phyloP scores from a whole-genome alignment of 2,888 invertebrate species.

The Podabrus alpinus region DNA sequence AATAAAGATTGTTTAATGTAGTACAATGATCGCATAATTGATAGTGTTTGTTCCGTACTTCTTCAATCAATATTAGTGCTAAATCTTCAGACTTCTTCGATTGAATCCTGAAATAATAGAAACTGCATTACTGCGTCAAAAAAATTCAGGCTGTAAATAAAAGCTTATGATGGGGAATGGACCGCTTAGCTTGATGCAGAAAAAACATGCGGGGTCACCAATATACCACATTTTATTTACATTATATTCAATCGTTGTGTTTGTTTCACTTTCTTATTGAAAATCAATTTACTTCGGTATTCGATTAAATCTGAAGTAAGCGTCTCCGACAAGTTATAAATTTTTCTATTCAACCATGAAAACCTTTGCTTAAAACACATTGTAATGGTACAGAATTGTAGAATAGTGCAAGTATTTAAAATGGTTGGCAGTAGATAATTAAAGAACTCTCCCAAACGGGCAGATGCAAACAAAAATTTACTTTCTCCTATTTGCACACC shows the following conservation, averaged over 20 bases:
- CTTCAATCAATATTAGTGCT: not conserved
- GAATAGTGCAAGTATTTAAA: not conserved
- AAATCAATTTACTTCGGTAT: not conserved
- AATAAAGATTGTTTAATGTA: constrained; percentile 1
- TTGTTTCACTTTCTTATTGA: not conserved
- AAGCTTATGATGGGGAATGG: no score
- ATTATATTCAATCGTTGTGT: not conserved
- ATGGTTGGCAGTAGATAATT: not conserved
- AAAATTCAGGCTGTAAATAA: not conserved
- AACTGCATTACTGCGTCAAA: not conserved
- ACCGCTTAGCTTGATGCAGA: no score
- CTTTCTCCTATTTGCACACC: not conserved
- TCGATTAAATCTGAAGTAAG: not conserved
- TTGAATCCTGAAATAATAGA: not conserved
- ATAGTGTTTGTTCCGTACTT: constrained; percentile 1
- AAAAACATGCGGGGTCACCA: not conserved
- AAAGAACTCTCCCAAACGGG: not conserved
- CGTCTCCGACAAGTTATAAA: not conserved
- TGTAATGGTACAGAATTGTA: not conserved
- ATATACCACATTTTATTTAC: not conserved
- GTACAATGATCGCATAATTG: not conserved
- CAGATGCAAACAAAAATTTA: not conserved
- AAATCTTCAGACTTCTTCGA: not conserved
- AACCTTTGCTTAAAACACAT: not conserved
- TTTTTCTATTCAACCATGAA: not conserved